Evolutionary conservation across 2,888 invertebrate genomes (phyloP), one percentile per base, ranked within the genome.

Genomic region (Omphaloscelis lunosa): DNA sequence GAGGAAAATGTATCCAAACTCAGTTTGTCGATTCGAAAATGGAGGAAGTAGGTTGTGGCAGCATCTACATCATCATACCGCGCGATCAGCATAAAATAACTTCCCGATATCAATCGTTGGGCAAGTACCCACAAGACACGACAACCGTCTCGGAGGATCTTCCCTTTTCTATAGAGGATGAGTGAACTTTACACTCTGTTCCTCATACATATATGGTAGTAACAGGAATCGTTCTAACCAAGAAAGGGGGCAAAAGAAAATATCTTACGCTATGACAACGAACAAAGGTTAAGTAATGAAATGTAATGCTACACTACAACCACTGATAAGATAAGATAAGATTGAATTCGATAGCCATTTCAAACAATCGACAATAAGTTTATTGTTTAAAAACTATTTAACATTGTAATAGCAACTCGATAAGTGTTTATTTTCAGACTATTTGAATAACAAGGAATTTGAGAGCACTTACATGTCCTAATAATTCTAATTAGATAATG

Each of bases 251-350:
- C 8, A 51, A 61, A 27, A 45, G 5, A 39, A 41, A n/a, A 66
- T 39, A 2, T 34, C 70, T 56, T 62, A 56, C 41, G 74, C 70
- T 29, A 56, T 80, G 62, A 20, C 41, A 27, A 48, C 15, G 15
- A 73, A 84, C 56, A 84, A 82, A n/a, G 51, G 69, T 15, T 27
- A 34, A 61, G 39, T 23, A 29, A 9, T 58, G 0, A 51, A 51
- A 53, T n/a, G 1, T 27, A 34, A 34, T n/a, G n/a, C n/a, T n/a
- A n/a, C n/a, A n/a, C 12, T 27, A 41, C 53, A 66, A 72, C 65
- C 27, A 53, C 29, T 27, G 66, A 80, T 70, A 72, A 78, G 58
- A 75, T 82, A 63, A 75, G 76, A 83, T 78, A 15, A 23, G 68
- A 84, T 79, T 8, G 11, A n/a, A 56, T 63, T 29, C 27, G 56